Evolutionary conservation across 1,140 invertebrate species (phyloP).

Genomic region (Dreissena polymorpha): DNA sequence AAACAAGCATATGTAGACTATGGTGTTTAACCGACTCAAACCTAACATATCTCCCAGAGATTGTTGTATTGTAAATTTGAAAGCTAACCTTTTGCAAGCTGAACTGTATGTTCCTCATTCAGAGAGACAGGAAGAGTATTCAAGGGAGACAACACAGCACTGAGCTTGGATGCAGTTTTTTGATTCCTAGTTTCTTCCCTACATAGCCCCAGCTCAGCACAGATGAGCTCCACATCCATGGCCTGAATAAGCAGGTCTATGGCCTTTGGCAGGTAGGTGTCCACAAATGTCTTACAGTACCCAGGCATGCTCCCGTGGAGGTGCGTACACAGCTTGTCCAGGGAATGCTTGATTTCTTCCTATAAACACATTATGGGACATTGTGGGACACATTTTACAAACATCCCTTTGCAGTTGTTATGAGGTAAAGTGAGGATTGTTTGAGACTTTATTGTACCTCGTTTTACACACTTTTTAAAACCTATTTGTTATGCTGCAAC

Average conservation of each 20-base stretch:
- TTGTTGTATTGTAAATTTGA: too few species aligned
- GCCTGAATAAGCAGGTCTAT: conserved; percentile 87
- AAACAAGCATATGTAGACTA: too few species aligned
- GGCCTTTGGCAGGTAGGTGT: conserved; percentile 88
- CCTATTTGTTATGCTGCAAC: too few species aligned
- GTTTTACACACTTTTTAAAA: too few species aligned
- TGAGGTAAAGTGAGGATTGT: not conserved
- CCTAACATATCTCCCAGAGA: too few species aligned
- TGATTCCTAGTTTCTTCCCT: conserved; percentile 27
- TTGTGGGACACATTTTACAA: not conserved
- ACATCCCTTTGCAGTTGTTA: not conserved
- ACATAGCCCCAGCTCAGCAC: conserved; percentile 86
- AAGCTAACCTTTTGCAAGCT: too few species aligned
- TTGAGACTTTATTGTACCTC: too few species aligned
- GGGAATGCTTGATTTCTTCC: conserved; percentile 86
- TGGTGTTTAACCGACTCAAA: too few species aligned
- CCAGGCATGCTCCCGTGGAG: conserved; percentile 85
- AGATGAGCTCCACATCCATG: conserved; percentile 86
- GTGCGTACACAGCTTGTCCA: conserved; percentile 86
- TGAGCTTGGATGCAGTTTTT: too few species aligned
- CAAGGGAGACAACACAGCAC: too few species aligned
- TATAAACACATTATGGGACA: conserved; percentile 83
- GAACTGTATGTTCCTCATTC: too few species aligned
- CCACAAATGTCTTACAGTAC: conserved; percentile 89
- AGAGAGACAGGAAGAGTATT: too few species aligned